A percentile compares a stretch with the other conserved stretches of the same genome.
Conservation (phyloP, 2,888 invertebrate genomes). For the Epistrophe eligans region DNA sequence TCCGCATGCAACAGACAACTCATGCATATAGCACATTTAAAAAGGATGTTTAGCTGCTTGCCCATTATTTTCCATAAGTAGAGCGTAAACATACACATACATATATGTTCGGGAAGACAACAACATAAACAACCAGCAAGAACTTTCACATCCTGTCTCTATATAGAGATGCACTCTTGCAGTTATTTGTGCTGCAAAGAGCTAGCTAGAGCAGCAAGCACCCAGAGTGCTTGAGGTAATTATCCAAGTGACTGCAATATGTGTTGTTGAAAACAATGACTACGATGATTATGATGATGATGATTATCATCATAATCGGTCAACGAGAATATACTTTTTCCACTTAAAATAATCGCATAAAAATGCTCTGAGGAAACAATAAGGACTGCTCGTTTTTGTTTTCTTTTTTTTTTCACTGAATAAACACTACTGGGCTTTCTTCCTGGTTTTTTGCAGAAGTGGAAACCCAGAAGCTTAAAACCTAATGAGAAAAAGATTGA, state of each 20-base stretch:
- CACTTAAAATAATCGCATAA: constrained; percentile 58
- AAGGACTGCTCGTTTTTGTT: constrained; percentile 17
- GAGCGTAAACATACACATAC: constrained; percentile 47
- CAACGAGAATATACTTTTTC: constrained; percentile 55
- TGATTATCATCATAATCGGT: constrained; percentile 50
- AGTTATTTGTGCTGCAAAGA: background rate
- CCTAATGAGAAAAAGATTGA: constrained; percentile 3
- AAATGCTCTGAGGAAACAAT: constrained; percentile 23
- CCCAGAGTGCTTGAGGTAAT: constrained; percentile 41
- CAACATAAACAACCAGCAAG: constrained; percentile 34
- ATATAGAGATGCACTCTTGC: constrained; percentile 9
- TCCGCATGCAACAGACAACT: constrained; percentile 53
- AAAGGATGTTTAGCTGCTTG: constrained; percentile 24
- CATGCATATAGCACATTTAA: constrained; percentile 38
- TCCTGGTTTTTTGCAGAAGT: constrained; percentile 23
- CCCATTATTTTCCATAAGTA: constrained; percentile 57
- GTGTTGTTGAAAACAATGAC: constrained; percentile 46
- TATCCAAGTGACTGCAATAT: constrained; percentile 57
- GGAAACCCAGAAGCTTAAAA: background rate
- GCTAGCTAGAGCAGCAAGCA: background rate
- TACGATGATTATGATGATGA: background rate
- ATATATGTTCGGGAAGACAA: constrained; percentile 20
- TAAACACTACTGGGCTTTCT: constrained; percentile 16
- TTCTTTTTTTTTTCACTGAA: background rate
- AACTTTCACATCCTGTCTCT: constrained; percentile 34